phyloP scores from a whole-genome alignment of 2,797 vertebrate species.

The Aphelocoma californica region DNA sequence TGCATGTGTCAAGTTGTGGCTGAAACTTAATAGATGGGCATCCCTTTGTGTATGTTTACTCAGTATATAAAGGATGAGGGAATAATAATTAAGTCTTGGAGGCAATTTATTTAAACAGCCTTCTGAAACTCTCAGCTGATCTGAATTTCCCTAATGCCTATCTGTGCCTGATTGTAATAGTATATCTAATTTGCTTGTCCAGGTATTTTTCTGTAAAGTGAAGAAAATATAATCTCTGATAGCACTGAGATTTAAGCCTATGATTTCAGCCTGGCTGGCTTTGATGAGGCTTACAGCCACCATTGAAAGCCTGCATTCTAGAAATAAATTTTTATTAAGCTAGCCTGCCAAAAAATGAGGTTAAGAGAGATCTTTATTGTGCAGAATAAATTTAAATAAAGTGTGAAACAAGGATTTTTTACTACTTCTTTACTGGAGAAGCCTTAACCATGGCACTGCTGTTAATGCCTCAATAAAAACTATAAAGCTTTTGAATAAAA shows the following conservation, averaged over 20 bases:
- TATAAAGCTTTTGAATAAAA: slow-evolving; percentile 6
- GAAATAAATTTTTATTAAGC: slow-evolving; percentile 1
- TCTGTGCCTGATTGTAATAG: neutral
- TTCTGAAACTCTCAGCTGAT: neutral
- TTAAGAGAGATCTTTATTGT: neutral
- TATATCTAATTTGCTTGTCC: neutral
- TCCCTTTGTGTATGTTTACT: neutral
- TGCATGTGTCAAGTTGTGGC: neutral
- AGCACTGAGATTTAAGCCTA: neutral
- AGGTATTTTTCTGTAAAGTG: neutral
- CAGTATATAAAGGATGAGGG: neutral
- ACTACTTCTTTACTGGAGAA: neutral
- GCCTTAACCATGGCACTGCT: slow-evolving; percentile 8
- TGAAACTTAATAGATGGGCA: neutral
- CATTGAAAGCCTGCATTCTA: neutral
- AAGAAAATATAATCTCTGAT: neutral
- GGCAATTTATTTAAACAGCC: neutral
- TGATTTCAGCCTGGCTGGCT: neutral
- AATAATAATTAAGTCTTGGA: neutral
- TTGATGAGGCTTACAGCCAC: neutral
- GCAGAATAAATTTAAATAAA: slow-evolving; percentile 22
- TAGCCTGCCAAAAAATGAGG: neutral
- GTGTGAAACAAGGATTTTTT: neutral
- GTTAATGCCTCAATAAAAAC: slow-evolving; percentile 46
- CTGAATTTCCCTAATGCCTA: neutral